phyloP scores from a whole-genome alignment of 2,113 vertebrate species.

The Benitochromis conjunctus region DNA sequence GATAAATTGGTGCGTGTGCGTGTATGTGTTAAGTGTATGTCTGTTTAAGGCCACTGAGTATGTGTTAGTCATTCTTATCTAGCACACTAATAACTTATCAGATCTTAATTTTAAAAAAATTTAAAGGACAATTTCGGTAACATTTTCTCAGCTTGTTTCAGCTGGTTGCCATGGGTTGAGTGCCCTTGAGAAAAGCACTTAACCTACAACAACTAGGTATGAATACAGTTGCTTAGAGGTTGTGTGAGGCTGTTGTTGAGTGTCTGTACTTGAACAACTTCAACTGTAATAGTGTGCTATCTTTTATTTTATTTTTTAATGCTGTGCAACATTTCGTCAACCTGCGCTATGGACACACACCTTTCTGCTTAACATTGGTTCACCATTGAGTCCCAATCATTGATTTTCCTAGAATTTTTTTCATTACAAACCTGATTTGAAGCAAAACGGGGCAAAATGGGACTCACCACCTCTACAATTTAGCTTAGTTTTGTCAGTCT shows the following conservation, averaged over 20 bases:
- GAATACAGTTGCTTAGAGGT: background rate
- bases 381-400: background rate
- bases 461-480: background rate
- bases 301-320: background rate
- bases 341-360: background rate
- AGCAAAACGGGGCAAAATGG: background rate
- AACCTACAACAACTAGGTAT: background rate
- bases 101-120: background rate
- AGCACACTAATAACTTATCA: background rate
- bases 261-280: background rate
- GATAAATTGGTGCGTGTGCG: background rate
- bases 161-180: background rate
- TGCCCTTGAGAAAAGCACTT: background rate
- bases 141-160: background rate
- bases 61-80: background rate
- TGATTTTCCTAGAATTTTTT: background rate
- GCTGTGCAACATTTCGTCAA: background rate
- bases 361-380: background rate
- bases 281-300: background rate
- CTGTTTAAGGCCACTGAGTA: background rate
- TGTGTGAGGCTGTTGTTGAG: background rate
- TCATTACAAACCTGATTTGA: background rate
- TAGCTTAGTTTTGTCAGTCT: background rate
- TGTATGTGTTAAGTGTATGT: background rate
- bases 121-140: background rate